Evolutionary conservation across 1,140 invertebrate species (phyloP), one percentile per base, ranked within the genome.

Genomic region (Drosophila athabasca): DNA sequence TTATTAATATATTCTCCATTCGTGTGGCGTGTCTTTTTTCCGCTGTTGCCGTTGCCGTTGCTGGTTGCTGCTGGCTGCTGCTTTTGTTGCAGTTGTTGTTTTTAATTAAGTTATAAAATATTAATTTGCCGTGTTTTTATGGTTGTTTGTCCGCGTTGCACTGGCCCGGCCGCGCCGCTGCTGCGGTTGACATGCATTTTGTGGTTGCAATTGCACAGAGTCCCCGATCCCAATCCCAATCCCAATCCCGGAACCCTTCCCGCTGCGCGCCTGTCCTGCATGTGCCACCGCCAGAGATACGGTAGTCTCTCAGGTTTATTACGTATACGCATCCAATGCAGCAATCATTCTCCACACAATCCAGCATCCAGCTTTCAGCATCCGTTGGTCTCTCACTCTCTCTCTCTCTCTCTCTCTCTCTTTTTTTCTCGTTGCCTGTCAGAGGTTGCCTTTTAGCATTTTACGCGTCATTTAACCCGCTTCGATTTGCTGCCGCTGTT

Each of bases 41-140:
- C 29, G 29, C 29, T 31, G 50, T 35, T 24, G 46, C 24, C 9
- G 19, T 35, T 49, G 50, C 44, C 43, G 64, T 69, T 69, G 64
- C 58, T 78, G 74, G 79, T 82, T 82, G 24, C 24, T 5, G 50
- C 35, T 49, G 44, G 44, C 8, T 26, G 43, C 35, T 24, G 46
- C 24, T 24, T 17, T 39, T n/a, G 19, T 35, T 49, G 50, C 44
- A 58, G 64, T 69, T 69, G 64, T 70, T 81, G 79, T 83, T 83
- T 82, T 82, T 82, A 82, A 82, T 82, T 82, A 82, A 82, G 79
- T 82, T 83, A 82, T 82, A 82, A 82, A 82, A 82, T 82, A 82
- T 82, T 82, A 82, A 82, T 82, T 82, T 82, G 74, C 52, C 54
- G 58, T 80, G 58, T 75, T 79, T 58, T 58, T 79, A 69, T 61